phyloP scores from a whole-genome alignment of 2,113 vertebrate genomes.

The Gnathonemus echidnorhynchus region DNA sequence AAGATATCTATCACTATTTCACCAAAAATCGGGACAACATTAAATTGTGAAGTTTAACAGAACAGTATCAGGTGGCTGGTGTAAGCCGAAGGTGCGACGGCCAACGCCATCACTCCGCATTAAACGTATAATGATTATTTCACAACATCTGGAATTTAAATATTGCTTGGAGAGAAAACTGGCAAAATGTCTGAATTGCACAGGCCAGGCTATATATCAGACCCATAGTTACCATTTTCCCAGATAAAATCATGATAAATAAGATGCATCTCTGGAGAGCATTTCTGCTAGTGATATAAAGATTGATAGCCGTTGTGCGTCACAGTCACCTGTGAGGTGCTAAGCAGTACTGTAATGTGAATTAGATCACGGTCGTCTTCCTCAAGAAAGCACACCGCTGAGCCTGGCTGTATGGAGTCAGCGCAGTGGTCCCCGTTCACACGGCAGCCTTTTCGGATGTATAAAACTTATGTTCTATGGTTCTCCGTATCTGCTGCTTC shows the following conservation, averaged over 20 bases:
- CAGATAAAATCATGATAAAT: conserved; percentile 43
- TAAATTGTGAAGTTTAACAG: neutral
- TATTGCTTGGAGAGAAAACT: neutral
- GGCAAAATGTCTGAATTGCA: neutral
- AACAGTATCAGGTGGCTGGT: neutral
- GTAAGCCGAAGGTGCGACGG: neutral
- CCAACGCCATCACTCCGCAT: neutral
- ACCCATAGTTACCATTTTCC: conserved; percentile 25
- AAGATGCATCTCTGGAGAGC: conserved; percentile 50
- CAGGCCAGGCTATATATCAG: neutral
- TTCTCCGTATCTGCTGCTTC: conserved; percentile 2
- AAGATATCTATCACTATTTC: neutral
- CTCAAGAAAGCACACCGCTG: conserved; percentile 23
- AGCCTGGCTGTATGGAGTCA: conserved; percentile 14
- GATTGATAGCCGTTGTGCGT: conserved; percentile 39
- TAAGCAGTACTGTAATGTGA: conserved; percentile 28
- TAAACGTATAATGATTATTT: neutral
- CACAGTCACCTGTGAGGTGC: conserved; percentile 23
- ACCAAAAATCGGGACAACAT: neutral
- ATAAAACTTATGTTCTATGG: neutral
- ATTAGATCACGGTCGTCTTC: conserved; percentile 34
- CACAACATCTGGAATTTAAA: neutral
- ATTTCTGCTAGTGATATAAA: conserved; percentile 44
- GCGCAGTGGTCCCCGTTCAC: conserved; percentile 12
- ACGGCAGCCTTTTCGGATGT: neutral